A percentile compares a stretch with the other conserved stretches of the same genome.
Conservation (phyloP, 92 coral and sea anemone genomes). For the Anthopleura xanthogrammica region DNA sequence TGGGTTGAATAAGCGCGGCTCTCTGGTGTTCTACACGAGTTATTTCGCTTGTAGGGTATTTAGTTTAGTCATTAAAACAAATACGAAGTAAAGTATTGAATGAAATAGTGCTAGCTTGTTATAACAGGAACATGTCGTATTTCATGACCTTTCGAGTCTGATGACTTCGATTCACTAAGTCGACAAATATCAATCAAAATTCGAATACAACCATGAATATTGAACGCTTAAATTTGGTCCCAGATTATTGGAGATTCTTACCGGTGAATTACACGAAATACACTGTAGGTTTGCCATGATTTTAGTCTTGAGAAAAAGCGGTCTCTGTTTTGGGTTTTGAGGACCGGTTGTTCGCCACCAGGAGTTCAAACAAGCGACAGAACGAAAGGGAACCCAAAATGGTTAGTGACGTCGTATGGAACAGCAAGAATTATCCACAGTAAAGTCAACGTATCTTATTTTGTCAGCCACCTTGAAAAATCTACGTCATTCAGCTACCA, state of each 20-base stretch:
- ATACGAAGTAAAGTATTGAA: neutral
- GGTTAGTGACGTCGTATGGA: conserved; percentile 15
- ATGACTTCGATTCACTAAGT: neutral
- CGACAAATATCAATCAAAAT: conserved; percentile 5
- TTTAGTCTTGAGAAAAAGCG: conserved; percentile 1
- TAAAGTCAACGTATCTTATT: neutral
- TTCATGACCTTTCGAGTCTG: conserved; percentile 1
- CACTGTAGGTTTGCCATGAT: conserved; percentile 34
- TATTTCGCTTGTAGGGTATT: neutral
- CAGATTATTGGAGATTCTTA: conserved; percentile 18
- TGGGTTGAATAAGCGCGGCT: neutral
- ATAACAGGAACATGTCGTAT: conserved; percentile 4
- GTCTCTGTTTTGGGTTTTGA: neutral
- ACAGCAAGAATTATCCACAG: neutral
- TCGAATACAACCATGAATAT: neutral
- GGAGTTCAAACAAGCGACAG: neutral
- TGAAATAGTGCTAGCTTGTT: conserved; percentile 2
- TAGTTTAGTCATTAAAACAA: neutral
- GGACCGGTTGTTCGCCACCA: conserved; percentile 1
- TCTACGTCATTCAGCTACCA: conserved; percentile 29
- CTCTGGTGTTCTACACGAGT: neutral
- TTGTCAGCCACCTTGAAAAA: neutral
- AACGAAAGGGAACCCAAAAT: conserved; percentile 1
- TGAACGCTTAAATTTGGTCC: neutral
- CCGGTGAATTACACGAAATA: conserved; percentile 39